Evolutionary conservation across 2,113 vertebrate genomes (phyloP).

Genomic region (Girardinichthys multiradiatus): DNA sequence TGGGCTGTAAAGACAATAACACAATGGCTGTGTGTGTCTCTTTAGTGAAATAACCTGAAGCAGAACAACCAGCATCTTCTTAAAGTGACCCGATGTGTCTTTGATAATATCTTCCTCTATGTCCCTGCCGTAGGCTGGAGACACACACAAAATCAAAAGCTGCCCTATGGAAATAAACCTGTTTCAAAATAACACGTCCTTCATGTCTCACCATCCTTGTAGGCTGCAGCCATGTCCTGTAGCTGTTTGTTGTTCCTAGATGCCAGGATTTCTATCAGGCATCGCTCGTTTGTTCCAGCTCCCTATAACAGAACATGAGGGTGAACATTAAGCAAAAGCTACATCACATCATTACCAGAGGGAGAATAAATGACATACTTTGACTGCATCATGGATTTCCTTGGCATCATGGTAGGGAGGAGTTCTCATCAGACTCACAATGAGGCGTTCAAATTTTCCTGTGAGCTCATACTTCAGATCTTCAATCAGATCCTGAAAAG

Average conservation of each 20-base stretch:
- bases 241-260: slow-evolving; percentile 92
- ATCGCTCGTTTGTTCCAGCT: slow-evolving; percentile 89
- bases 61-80: slow-evolving; percentile 96
- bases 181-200: neutral
- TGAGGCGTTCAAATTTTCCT: slow-evolving; percentile 95
- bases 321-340: slow-evolving; percentile 8
- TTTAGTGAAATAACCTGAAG: slow-evolving; percentile 84
- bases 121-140: slow-evolving; percentile 87
- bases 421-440: slow-evolving; percentile 92
- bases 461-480: slow-evolving; percentile 97
- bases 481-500: slow-evolving; percentile 89
- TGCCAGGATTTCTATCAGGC: slow-evolving; percentile 92
- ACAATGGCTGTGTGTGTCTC: neutral
- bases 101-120: slow-evolving; percentile 86
- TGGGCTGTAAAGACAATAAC: neutral
- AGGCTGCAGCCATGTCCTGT: slow-evolving; percentile 86
- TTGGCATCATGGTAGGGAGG: slow-evolving; percentile 92
- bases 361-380: slow-evolving; percentile 75
- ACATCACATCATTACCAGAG: neutral
- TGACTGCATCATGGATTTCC: slow-evolving; percentile 92
- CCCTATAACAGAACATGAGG: slow-evolving; percentile 70
- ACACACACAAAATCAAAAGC: slow-evolving; percentile 9
- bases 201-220: slow-evolving; percentile 87
- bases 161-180: neutral
- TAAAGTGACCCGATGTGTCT: slow-evolving; percentile 95